Base-by-base conservation (phyloP, 1,140 invertebrate species). In the Thaumetopoea pityocampa region DNA sequence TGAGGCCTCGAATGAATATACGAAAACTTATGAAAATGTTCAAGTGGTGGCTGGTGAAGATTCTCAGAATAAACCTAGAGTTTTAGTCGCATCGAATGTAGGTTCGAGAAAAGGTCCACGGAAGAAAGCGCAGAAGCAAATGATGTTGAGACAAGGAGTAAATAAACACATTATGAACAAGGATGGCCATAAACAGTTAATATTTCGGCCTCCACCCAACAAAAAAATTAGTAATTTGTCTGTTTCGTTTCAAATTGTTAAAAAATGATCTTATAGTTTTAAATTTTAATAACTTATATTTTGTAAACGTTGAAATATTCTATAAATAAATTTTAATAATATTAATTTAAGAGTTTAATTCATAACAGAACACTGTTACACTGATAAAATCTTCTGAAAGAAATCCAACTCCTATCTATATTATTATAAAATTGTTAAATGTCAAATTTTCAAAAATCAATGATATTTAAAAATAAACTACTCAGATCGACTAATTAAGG, bases 211-310 rank as follows among this genome's bases (percentile, higher is more conserved):
- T 4, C 54, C 67, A 2, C 29, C 17, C 16, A 23, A 74, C 22
- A 70, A 63, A 19, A 62, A 34, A 37, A 72, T 78, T 2, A 67
- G 51, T 28, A 78, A 74, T 44, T 27, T 78, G 8, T 63, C 73
- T 4, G 53, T 78, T 3, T 67, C 70, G 7, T 78, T 78, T 49
- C 49, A 62, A 32, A 53, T 74, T 35, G 34, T 24, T 7, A 22
- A 37, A 27, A 24, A 42, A n/a, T n/a, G 26, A 5, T 29, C 6
- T 2, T 35, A 22, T 5, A 9, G 16, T 14, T 29, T 10, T 19
- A 7, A 11, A 11, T 28, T 40, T 40, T 12, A 29, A 20, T 40
- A 20, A 19, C 10, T 20, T 29, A 19, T 29, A 5, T 20, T 20
- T 40, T 40, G 4, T 40, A 40, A 29, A 20, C 15, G n/a, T n/a